These are phyloP conservation scores for Ptiloglossa arizonensis DNA, from an alignment of 1,140 invertebrate species.

Conservation along the genomic window DNA sequence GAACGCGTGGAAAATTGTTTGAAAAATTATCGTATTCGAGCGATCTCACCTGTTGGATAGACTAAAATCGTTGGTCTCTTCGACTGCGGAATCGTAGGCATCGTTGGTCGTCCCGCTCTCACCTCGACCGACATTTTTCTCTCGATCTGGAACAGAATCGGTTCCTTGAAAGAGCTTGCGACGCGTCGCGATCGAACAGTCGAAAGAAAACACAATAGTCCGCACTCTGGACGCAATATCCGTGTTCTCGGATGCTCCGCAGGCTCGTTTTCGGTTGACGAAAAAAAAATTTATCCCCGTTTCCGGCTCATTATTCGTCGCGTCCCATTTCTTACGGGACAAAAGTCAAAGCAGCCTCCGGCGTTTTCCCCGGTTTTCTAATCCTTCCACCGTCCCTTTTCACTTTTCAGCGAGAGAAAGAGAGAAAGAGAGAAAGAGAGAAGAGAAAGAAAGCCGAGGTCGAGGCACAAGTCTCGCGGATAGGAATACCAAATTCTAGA, in stretches of 20 bases:
- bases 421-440: too few species aligned
- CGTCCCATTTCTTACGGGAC: neutral
- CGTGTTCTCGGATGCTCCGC: too few species aligned
- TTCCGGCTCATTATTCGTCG: neutral
- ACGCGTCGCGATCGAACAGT: neutral
- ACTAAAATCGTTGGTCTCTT: slow-evolving; percentile 82
- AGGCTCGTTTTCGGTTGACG: neutral
- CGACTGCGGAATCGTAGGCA: slow-evolving; percentile 76
- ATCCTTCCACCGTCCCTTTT: neutral
- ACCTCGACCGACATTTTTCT: slow-evolving; percentile 68
- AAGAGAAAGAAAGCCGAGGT: too few species aligned
- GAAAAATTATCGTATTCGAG: too few species aligned
- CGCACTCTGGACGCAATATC: too few species aligned
- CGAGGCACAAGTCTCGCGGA: too few species aligned
- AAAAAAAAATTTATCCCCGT: neutral
- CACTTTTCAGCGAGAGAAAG: too few species aligned
- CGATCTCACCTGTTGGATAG: slow-evolving; percentile 82
- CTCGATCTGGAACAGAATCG: slow-evolving; percentile 52
- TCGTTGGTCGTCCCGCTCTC: slow-evolving; percentile 70
- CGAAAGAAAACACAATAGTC: too few species aligned
- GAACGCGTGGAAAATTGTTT: too few species aligned
- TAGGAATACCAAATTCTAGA: neutral
- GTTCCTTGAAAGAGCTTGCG: neutral
- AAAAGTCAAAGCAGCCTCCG: neutral
- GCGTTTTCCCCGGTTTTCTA: neutral